These are phyloP conservation scores for Rhombomys opimus DNA, from an alignment of 2,113 vertebrate genomes.

Conservation along the genomic window DNA sequence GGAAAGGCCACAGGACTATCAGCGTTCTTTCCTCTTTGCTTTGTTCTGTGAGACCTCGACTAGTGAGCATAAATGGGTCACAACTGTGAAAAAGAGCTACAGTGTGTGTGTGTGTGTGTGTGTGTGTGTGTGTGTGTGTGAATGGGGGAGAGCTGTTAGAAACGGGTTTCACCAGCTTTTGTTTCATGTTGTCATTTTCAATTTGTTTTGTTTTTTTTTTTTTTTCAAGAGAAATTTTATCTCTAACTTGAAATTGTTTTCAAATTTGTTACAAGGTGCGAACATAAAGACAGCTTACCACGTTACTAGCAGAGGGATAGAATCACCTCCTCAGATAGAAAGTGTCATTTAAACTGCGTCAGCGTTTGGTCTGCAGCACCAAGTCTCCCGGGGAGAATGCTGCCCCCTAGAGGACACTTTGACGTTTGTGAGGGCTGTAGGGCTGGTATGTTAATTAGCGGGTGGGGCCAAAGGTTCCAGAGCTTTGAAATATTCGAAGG, in stretches of 20 bases:
- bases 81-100: background rate
- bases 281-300: background rate
- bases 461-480: no score
- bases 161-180: background rate
- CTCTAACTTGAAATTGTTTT: conserved; percentile 29
- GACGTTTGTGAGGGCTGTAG: background rate
- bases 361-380: background rate
- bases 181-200: background rate
- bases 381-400: background rate
- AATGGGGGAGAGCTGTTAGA: background rate
- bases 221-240: conserved; percentile 9
- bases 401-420: background rate
- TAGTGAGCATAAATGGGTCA: background rate
- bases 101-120: background rate
- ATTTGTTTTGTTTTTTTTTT: background rate
- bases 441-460: background rate
- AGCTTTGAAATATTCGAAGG: background rate
- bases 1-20: background rate
- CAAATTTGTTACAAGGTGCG: background rate
- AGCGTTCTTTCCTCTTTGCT: background rate
- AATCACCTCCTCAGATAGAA: background rate
- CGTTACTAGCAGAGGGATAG: background rate
- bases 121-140: background rate
- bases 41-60: background rate
- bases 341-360: background rate